These are phyloP conservation scores for Drosophila pachea DNA, from an alignment of 1,140 invertebrate species.

Conservation along the genomic window DNA sequence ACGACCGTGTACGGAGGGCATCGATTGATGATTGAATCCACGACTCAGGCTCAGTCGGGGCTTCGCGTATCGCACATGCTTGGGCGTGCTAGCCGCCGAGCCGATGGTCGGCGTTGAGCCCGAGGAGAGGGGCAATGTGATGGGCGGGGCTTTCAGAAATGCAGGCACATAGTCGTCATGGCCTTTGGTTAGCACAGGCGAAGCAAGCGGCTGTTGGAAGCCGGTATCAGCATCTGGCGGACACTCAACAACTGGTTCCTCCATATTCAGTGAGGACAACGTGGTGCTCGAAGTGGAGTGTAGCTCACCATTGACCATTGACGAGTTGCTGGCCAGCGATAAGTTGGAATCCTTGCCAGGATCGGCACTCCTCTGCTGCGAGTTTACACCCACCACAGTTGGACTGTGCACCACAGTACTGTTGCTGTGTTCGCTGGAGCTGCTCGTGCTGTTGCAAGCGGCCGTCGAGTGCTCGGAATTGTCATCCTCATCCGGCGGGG, in stretches of 20 bases:
- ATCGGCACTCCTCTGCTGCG: conserved; percentile 47
- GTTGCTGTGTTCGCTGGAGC: conserved; percentile 75
- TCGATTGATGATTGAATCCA: conserved; percentile 68
- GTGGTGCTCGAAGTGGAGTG: conserved; percentile 46
- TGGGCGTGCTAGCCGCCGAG: conserved; percentile 73
- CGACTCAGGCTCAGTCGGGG: conserved; percentile 74
- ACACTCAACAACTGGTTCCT: conserved; percentile 27
- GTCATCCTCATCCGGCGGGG: conserved; percentile 57
- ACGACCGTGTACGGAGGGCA: conserved; percentile 83
- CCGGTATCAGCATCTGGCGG: conserved; percentile 3
- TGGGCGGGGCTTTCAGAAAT: conserved; percentile 60
- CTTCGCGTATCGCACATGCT: conserved; percentile 72
- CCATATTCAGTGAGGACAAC: conserved; percentile 51
- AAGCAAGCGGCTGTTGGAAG: conserved; percentile 16
- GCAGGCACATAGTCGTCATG: conserved; percentile 59
- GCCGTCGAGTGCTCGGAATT: conserved; percentile 68
- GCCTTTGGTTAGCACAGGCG: conserved; percentile 12
- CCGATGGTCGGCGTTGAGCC: conserved; percentile 48
- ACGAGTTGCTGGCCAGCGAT: conserved; percentile 2
- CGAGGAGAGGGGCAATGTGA: conserved; percentile 60
- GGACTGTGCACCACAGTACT: conserved; percentile 75
- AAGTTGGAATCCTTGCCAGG: conserved; percentile 38
- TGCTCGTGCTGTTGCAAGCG: conserved; percentile 73
- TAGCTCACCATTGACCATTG: conserved; percentile 20
- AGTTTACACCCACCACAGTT: conserved; percentile 41